A percentile compares a stretch with the other conserved stretches of the same genome.
phyloP scores from a whole-genome alignment of 1,140 invertebrate species.

The Caenorhabditis brenneri region DNA sequence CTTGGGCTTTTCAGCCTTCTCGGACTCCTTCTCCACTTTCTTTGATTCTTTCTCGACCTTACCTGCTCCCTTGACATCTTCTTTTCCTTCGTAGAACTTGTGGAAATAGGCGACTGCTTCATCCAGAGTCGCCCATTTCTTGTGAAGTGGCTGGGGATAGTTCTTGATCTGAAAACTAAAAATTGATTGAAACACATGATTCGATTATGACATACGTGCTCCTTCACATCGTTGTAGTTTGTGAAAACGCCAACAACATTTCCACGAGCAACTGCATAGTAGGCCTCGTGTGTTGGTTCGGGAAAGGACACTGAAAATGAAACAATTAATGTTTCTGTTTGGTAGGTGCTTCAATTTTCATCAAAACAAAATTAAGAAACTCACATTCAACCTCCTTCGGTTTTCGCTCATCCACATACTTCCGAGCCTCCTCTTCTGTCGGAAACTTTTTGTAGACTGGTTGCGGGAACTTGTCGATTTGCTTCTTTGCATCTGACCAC shows the following conservation, averaged over 20 bases:
- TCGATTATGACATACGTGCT: constrained; percentile 42
- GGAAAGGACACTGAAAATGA: not conserved
- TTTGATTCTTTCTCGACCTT: not conserved
- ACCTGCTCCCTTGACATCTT: not conserved
- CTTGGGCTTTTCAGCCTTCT: constrained; percentile 21
- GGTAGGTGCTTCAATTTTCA: not conserved
- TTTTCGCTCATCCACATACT: constrained; percentile 46
- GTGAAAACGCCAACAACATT: constrained; percentile 57
- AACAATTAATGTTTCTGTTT: too few relatives aligned
- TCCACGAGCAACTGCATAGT: constrained; percentile 61
- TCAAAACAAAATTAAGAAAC: not conserved
- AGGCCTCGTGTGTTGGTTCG: not conserved
- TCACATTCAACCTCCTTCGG: constrained; percentile 44
- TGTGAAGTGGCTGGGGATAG: constrained; percentile 50
- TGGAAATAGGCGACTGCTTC: constrained; percentile 56
- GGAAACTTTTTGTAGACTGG: constrained; percentile 57
- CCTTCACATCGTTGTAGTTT: constrained; percentile 57
- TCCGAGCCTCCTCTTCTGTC: constrained; percentile 52
- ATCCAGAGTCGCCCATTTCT: constrained; percentile 39
- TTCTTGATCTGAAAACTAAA: constrained; percentile 47
- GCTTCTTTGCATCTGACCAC: constrained; percentile 45
- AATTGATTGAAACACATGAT: not conserved
- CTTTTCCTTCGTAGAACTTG: constrained; percentile 57
- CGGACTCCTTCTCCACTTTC: too few relatives aligned
- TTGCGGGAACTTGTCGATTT: constrained; percentile 58